Evolutionary conservation across 2,113 vertebrate genomes (phyloP).

Genomic region (Gorsachius goisagi): DNA sequence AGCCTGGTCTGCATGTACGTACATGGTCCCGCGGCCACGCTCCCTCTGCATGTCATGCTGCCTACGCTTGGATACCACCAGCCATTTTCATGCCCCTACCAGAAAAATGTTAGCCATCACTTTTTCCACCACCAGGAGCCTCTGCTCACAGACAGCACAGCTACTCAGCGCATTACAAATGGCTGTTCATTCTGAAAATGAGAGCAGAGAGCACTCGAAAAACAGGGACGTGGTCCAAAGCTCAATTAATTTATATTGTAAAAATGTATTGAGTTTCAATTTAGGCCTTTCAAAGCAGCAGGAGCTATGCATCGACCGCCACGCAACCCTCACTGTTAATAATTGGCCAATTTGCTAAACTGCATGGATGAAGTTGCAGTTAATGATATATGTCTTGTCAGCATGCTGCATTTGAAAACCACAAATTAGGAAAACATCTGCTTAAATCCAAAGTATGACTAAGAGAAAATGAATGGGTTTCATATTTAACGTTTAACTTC

Average conservation of each 20-base stretch:
- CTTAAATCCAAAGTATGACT: conserved; percentile 62
- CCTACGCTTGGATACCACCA: background rate
- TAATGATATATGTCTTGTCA: conserved; percentile 63
- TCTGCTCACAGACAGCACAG: background rate
- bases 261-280: conserved; percentile 41
- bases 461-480: conserved; percentile 72
- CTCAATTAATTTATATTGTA: conserved; percentile 47
- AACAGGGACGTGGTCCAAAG: conserved; percentile 19
- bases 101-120: background rate
- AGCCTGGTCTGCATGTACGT: accelerated
- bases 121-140: background rate
- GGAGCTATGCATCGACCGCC: conserved; percentile 34
- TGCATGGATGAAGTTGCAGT: conserved; percentile 52
- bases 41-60: background rate
- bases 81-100: background rate
- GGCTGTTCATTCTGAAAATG: background rate
- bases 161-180: background rate
- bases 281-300: conserved; percentile 51
- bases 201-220: background rate
- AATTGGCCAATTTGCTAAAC: conserved; percentile 58
- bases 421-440: conserved; percentile 66
- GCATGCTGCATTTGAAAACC: conserved; percentile 60
- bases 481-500: conserved; percentile 52
- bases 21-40: accelerated
- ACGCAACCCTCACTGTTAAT: conserved; percentile 19